Evolutionary conservation across 2,888 invertebrate genomes (phyloP), one percentile per base, ranked within the genome.

Genomic region (Agelastica alni): DNA sequence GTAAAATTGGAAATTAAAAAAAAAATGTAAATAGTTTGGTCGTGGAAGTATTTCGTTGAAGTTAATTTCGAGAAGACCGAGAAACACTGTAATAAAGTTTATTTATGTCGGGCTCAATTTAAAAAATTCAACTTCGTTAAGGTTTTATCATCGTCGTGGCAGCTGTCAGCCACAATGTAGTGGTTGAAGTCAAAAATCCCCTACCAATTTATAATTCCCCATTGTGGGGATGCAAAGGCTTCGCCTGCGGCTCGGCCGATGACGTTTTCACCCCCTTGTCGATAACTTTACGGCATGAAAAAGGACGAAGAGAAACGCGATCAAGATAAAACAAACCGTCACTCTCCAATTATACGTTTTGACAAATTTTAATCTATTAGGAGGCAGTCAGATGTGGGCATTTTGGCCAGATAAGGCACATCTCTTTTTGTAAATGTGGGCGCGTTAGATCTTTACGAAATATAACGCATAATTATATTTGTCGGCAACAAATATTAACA

Each of bases 131-230:
- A 71, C 73, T 73, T 72, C 70, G 72, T 74, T 75, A 73, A 69
- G 70, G 66, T 70, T 59, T 73, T 71, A 73, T 72, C 70, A 72
- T 65, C 67, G 70, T 69, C 70, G 73, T 76, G 75, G 74, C 75
- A 76, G 75, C 75, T 76, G 76, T 76, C 77, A 75, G 71, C 76
- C 75, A 70, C 76, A 76, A 76, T 75, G 75, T 75, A 73, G 75
- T 70, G 75, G 76, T 73, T 73, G 69, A 69, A 75, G 72, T 75
- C 74, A 75, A 74, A 74, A 72, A 73, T 72, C 73, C 71, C 72
- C 71, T 72, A 70, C 69, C 72, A 72, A 71, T 74, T 74, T 74
- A 74, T 72, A 74, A 73, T 72, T 73, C 74, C 74, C 74, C 65
- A 68, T 68, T 69, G 71, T 69, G 66, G 67, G 67, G 66, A 47